A percentile compares a stretch with the other conserved stretches of the same genome.
These are phyloP conservation scores for Eristalis tenax DNA, from an alignment of 2,888 invertebrate species.

Conservation along the genomic window DNA sequence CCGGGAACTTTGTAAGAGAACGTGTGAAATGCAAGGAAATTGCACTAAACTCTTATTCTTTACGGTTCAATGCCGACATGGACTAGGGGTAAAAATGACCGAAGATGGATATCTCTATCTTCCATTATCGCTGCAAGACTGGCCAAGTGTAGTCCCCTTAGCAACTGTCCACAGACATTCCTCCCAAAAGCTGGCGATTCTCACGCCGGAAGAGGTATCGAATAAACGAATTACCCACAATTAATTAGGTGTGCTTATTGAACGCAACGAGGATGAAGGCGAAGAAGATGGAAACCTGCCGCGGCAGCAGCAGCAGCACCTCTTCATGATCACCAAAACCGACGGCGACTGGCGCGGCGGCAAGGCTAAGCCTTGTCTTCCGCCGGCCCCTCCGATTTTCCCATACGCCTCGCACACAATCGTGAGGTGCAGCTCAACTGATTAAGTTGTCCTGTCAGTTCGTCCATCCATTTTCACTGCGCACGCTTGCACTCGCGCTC, in stretches of 20 bases:
- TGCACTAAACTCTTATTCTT: no score
- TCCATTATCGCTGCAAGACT: no score
- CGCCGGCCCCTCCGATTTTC: not conserved
- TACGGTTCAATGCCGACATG: no score
- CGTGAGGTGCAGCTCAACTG: conserved; percentile 38
- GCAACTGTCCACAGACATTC: not conserved
- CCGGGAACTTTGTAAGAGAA: no score
- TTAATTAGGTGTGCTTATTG: conserved; percentile 66
- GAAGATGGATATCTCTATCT: no score
- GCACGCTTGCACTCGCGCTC: conserved; percentile 69
- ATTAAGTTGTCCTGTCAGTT: conserved; percentile 67
- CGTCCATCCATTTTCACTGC: conserved; percentile 68
- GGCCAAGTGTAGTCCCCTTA: no score
- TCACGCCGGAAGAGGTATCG: not conserved
- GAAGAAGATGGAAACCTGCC: conserved; percentile 11
- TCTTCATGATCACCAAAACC: conserved; percentile 12
- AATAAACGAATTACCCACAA: conserved; percentile 50
- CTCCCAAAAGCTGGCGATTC: not conserved
- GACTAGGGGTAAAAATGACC: no score
- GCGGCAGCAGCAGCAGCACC: conserved; percentile 12
- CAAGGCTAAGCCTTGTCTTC: not conserved
- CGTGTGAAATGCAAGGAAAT: no score
- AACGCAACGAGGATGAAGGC: not conserved
- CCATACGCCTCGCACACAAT: not conserved
- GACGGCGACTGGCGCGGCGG: no score